These are phyloP conservation scores for Drosophila auraria DNA, from an alignment of 1,140 invertebrate genomes.

Conservation along the genomic window DNA sequence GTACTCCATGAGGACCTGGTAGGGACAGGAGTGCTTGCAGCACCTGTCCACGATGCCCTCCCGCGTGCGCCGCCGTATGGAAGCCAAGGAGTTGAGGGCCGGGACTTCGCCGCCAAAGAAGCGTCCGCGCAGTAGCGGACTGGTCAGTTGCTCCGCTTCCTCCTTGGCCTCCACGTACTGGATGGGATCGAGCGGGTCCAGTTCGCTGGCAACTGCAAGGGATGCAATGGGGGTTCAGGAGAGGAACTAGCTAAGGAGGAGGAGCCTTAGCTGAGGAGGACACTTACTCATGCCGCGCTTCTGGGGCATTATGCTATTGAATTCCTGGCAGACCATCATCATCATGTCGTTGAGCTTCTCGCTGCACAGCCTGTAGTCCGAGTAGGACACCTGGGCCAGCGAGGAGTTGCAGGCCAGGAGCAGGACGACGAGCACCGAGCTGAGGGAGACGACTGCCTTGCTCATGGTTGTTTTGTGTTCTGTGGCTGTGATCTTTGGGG, in stretches of 20 bases:
- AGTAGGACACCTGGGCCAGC: not conserved
- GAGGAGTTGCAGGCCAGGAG: constrained; percentile 20
- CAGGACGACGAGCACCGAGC: constrained; percentile 6
- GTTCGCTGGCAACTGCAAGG: constrained; percentile 40
- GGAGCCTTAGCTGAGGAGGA: not conserved
- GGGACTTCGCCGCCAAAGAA: constrained; percentile 33
- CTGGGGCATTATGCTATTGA: constrained; percentile 41
- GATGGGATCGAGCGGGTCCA: constrained; percentile 63
- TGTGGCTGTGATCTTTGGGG: constrained; percentile 31
- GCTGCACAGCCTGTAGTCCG: constrained; percentile 48
- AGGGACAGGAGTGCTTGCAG: constrained; percentile 50
- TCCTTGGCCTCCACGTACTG: constrained; percentile 64
- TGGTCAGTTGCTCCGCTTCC: constrained; percentile 1
- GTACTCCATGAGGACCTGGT: constrained; percentile 50
- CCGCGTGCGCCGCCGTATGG: constrained; percentile 59
- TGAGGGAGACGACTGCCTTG: constrained; percentile 9
- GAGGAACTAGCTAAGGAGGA: too few relatives aligned
- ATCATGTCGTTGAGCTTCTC: constrained; percentile 49
- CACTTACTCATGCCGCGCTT: constrained; percentile 68
- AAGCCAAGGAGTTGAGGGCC: constrained; percentile 47
- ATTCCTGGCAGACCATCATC: constrained; percentile 35
- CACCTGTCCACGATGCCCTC: constrained; percentile 70
- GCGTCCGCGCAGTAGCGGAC: constrained; percentile 19
- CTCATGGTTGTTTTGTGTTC: not conserved
- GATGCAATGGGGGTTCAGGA: not conserved